Percentiles rank a stretch among this genome's conserved stretches.
Evolutionary conservation across 1,140 invertebrate species (phyloP).

Genomic region (Halesus radiatus): DNA sequence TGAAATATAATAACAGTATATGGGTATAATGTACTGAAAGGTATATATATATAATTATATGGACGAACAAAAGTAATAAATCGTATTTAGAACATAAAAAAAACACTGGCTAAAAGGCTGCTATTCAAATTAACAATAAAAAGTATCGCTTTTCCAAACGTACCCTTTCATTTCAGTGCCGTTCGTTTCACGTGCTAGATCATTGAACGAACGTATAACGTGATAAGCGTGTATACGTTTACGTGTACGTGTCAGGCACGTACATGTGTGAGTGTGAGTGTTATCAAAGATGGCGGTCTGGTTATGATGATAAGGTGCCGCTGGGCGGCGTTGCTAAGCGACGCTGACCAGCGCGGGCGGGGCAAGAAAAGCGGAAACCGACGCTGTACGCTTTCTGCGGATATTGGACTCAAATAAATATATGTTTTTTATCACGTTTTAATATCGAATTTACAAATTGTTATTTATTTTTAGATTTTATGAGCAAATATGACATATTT

Average conservation of each 20-base stretch:
- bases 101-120: too few relatives aligned
- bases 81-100: too few relatives aligned
- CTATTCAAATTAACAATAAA: too few relatives aligned
- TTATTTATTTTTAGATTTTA: too few relatives aligned
- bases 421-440: too few relatives aligned
- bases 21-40: too few relatives aligned
- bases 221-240: slow-evolving; percentile 15
- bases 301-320: slow-evolving; percentile 70
- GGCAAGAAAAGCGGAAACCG: slow-evolving; percentile 64
- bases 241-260: not conserved
- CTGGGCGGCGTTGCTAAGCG: slow-evolving; percentile 66
- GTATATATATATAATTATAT: too few relatives aligned
- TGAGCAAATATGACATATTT: too few relatives aligned
- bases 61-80: too few relatives aligned
- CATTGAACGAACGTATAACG: not conserved
- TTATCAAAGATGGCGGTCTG: slow-evolving; percentile 68
- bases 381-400: slow-evolving; percentile 31
- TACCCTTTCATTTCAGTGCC: not conserved
- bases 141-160: too few relatives aligned
- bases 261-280: slow-evolving; percentile 22
- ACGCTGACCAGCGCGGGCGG: slow-evolving; percentile 64
- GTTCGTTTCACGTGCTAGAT: not conserved
- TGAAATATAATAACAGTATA: too few relatives aligned
- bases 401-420: not conserved
- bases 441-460: too few relatives aligned